Evolutionary conservation across 1,140 invertebrate species (phyloP).

Genomic region (Sycobia sp.): DNA sequence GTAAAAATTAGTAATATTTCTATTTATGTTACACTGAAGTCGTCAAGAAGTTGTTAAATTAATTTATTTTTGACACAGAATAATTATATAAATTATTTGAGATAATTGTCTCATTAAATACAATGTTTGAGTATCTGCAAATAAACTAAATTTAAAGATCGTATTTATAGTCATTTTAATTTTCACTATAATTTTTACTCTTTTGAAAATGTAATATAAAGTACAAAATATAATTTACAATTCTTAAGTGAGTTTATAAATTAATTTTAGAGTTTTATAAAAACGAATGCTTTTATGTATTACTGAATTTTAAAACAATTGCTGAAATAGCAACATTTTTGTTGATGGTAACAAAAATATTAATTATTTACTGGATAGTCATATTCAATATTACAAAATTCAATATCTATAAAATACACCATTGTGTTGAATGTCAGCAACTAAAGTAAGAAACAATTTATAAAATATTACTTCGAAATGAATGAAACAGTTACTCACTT

Average conservation of each 20-base stretch:
- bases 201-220: not conserved
- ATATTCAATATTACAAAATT: not conserved
- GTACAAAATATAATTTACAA: not conserved
- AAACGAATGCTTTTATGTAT: not conserved
- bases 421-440: too few species aligned
- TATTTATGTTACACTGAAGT: too few species aligned
- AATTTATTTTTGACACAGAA: too few species aligned
- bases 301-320: not conserved
- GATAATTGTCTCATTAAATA: too few species aligned
- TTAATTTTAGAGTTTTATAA: not conserved
- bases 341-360: constrained; percentile 5
- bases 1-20: too few species aligned
- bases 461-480: too few species aligned
- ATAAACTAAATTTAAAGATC: not conserved
- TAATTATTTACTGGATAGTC: not conserved
- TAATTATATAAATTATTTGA: too few species aligned
- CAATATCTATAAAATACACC: too few species aligned
- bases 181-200: not conserved
- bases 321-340: constrained; percentile 12
- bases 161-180: not conserved
- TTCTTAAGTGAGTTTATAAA: not conserved
- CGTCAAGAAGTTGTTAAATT: too few species aligned
- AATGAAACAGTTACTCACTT: too few species aligned
- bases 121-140: not conserved
- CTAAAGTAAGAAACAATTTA: too few species aligned